A percentile compares a stretch with the other conserved stretches of the same genome.
Conservation (phyloP, 2,797 vertebrate species). For the Lepidocolaptes lacrymiger region DNA sequence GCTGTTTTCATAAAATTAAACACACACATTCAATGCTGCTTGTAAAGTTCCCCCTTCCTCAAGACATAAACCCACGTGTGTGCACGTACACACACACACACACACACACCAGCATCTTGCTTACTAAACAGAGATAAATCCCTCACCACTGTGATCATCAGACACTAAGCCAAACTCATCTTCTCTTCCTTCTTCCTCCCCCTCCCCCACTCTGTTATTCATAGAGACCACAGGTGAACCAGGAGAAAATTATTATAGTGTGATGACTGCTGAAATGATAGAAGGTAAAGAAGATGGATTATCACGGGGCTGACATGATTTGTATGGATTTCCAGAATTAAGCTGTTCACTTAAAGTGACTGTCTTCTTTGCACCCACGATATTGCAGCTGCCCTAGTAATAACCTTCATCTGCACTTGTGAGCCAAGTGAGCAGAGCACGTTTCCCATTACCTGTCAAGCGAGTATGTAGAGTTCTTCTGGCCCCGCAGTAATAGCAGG, state of each 20-base stretch:
- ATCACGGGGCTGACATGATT: constrained; percentile 78
- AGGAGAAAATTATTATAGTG: constrained; percentile 77
- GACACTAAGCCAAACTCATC: constrained; percentile 69
- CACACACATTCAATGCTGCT: background rate
- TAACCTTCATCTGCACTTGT: constrained; percentile 86
- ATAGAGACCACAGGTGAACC: constrained; percentile 79
- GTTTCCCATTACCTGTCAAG: constrained; percentile 85
- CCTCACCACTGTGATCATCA: constrained; percentile 65
- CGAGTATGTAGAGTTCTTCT: constrained; percentile 82
- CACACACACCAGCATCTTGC: background rate
- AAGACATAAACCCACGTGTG: background rate
- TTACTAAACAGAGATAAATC: constrained; percentile 75
- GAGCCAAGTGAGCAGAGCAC: constrained; percentile 81
- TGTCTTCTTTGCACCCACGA: constrained; percentile 72
- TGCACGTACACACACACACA: background rate
- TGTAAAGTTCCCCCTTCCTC: background rate
- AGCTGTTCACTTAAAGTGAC: constrained; percentile 83
- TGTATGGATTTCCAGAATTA: constrained; percentile 84
- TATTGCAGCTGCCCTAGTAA: constrained; percentile 76
- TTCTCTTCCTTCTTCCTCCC: constrained; percentile 44
- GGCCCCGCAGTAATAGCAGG: constrained; percentile 81
- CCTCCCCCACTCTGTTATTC: constrained; percentile 66
- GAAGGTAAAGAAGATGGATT: constrained; percentile 82
- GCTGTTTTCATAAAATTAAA: constrained; percentile 35
- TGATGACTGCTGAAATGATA: constrained; percentile 80